Percentiles rank a stretch among this genome's conserved stretches.
Conservation (phyloP, 2,888 invertebrate genomes). For the Drosophila borborema region DNA sequence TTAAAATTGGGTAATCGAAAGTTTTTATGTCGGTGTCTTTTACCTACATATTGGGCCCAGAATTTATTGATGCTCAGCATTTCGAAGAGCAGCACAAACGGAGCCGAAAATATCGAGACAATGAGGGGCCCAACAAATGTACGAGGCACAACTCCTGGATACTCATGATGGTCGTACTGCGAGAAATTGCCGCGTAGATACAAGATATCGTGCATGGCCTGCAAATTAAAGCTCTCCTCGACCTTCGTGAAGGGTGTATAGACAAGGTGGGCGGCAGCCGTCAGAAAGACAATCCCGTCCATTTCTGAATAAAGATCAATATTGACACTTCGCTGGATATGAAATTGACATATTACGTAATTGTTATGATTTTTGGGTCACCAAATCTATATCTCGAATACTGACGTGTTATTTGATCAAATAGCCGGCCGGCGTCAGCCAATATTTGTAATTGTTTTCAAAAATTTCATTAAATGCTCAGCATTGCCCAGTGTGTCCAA, state of each 20-base stretch:
- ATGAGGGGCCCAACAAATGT: constrained; percentile 96
- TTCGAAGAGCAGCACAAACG: constrained; percentile 89
- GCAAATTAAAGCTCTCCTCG: constrained; percentile 99
- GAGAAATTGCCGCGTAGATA: constrained; percentile 94
- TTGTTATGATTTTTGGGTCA: constrained; percentile 49
- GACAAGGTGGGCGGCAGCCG: constrained; percentile 92
- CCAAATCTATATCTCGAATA: constrained; percentile 37
- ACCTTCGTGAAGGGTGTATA: constrained; percentile 99
- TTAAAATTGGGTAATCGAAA: not conserved
- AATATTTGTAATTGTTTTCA: constrained; percentile 5
- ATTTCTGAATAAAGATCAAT: constrained; percentile 83
- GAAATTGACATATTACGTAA: constrained; percentile 61
- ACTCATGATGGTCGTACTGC: constrained; percentile 99
- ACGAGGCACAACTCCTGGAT: constrained; percentile 98
- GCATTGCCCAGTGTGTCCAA: constrained; percentile 36
- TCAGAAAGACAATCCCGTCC: constrained; percentile 90
- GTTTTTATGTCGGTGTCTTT: constrained; percentile 24
- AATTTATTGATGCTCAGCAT: constrained; percentile 92
- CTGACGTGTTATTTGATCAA: constrained; percentile 24
- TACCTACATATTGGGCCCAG: constrained; percentile 95
- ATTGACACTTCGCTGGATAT: constrained; percentile 14
- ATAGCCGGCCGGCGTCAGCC: constrained; percentile 38
- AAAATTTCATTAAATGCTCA: constrained; percentile 15
- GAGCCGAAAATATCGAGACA: constrained; percentile 91
- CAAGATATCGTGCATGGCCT: constrained; percentile 98